Base-by-base conservation (phyloP, 2,797 vertebrate genomes). In the Ispidina picta region DNA sequence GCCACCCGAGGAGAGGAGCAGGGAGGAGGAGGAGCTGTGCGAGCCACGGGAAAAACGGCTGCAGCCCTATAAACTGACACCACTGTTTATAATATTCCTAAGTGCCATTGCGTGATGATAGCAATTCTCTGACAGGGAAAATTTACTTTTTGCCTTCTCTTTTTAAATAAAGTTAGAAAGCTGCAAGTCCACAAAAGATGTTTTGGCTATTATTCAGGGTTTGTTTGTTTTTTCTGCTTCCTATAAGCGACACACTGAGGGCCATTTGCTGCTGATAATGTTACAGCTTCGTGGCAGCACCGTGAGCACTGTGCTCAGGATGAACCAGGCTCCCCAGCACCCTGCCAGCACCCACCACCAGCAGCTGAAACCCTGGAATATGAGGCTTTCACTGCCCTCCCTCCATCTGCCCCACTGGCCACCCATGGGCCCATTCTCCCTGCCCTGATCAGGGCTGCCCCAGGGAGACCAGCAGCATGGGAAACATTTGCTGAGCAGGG, bases 41-140 rank as follows among this genome's bases (percentile, higher is more conserved):
- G 3, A 91, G 94, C 69, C 41, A 22, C 73, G 0, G 46, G 74
- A 22, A 68, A 84, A 54, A 46, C 3, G 0, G 65, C 95, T 72
- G 10, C 79, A 71, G 89, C 70, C 83, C 90, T 19, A 92, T 95
- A 90, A 96, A 95, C 94, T 37, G 82, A 82, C 92, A 80, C 29
- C 0, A 29, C 4, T 95, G 92, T 96, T 96, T 97, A 95, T 95
- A 95, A 94, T 94, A 90, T 90, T 89, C 73, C 48, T 80, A 95
- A 95, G 94, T 87, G 95, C 92, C 79, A 59, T 88, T 95, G 96
- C 72, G 3, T 85, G 94, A 78, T 81, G 78, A 93, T 41, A 93
- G 90, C 85, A 22, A 21, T 1, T 4, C 69, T 68, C 86, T 60
- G 79, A 75, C 77, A 75, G 68, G 74, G 73, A 58, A 74, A 84